Evolutionary conservation across 2,888 invertebrate genomes (phyloP), one percentile per base, ranked within the genome.

Genomic region (Choristoneura rosaceana): DNA sequence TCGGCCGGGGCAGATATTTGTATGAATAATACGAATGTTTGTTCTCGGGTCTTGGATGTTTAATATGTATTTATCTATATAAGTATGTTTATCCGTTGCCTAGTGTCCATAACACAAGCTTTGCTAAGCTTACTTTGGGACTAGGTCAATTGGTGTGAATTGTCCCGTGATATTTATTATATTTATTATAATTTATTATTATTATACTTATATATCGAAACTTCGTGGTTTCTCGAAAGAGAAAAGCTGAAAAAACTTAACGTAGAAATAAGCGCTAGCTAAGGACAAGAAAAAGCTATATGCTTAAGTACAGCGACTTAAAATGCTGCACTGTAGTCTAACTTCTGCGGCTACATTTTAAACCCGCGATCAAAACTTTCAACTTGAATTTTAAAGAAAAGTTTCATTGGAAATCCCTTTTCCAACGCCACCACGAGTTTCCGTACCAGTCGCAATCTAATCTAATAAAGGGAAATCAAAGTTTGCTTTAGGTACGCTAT

Each of bases 381-480:
- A 17, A 8, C 52, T 52, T 15, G 17, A 8, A 17, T 52, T 8
- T 25, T 10, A 55, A 55, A 10, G 12, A 25, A 55, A 55, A 55
- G 12, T 12, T 17, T 55, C 10, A 55, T 25, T 4, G 55, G 25
- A 25, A 10, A 55, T 55, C 55, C 12, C 12, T 55, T 55, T 25
- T 12, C 3, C 3, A 55, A 55, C 12, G 25, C 25, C 25, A 55
- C 55, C 12, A 25, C 47, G 7, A 15, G 52, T 8, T 55, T 25
- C 25, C 25, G 55, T 12, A 25, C 55, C 55, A 55, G 55, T 12
- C 25, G 55, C 55, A 55, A 33, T 45, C 14, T 62, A 62, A 62
- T 45, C n/a, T 25, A 25, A 25, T 62, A 62, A 33, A 43, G 25
- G 17, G 62, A 62, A 62, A 62, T 62, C 25, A 45, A 25, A 45